Base-by-base conservation (phyloP, 2,888 invertebrate species). In the Rambutsinella grinnellia region DNA sequence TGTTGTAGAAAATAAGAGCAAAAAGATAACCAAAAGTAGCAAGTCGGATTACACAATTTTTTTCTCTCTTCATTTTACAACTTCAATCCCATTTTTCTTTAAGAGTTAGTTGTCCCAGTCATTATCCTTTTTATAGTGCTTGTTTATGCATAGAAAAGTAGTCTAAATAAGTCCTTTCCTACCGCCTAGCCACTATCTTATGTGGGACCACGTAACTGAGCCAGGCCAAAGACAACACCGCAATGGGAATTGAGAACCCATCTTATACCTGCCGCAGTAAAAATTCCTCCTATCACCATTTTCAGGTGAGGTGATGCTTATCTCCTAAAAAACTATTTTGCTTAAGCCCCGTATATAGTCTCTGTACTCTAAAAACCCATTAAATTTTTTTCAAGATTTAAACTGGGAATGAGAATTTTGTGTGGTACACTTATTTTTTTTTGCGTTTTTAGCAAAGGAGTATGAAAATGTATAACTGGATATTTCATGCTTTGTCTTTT, bases 1-100 rank as follows among this genome's bases (percentile, higher is more conserved):
- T n/a, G n/a, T n/a, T n/a, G 21, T 53, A 53, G 26, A 36, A 53
- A 66, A 66, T 66, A 53, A 24, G 66, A 66, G 66, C 66, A 66
- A 66, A 46, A 44, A 54, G 53, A 66, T 66, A 63, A 63, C 63
- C 46, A 66, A 54, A 46, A 56, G 53, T 17, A 49, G 61, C 6
- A 2, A 26, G 6, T 3, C 17, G 61, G 61, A 61, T 61, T 61
- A 61, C 47, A 61, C 61, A 61, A 49, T 49, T 46, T 61, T 47
- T 61, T 17, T 57, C 23, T 21, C 46, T 36, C 13, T 36, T 36
- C 36, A 36, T 8, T 13, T 13, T 36, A 36, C 36, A 8, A 8
- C 36, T 8, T 13, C 36, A 36, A 36, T 36, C 36, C 13, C 36
- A 36, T 36, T 36, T 36, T 36, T 36, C 36, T 36, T 13, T 36